Conservation (phyloP, 2,888 invertebrate genomes). For the Bursaphelenchus okinawaensis region DNA sequence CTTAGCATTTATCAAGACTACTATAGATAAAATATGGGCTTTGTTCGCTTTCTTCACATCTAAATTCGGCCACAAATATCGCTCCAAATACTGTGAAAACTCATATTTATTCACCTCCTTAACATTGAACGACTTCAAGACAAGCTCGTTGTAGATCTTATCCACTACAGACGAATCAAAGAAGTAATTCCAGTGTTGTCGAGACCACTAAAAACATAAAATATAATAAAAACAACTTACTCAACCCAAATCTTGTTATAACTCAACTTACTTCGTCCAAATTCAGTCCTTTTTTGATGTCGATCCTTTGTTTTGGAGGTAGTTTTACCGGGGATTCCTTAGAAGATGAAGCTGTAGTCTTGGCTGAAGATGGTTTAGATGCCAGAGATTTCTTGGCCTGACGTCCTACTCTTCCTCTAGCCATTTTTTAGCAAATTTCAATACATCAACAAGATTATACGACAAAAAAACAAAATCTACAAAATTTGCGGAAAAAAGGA, state of each 20-base stretch:
- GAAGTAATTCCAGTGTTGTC: neutral
- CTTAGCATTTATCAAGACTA: constrained; percentile 98
- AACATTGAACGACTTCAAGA: neutral
- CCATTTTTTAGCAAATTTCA: neutral
- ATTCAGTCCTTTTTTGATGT: neutral
- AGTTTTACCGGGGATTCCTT: neutral
- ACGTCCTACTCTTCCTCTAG: neutral
- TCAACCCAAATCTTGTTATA: neutral
- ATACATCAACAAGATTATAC: neutral
- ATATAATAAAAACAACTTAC: neutral
- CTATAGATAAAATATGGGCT: constrained; percentile 83
- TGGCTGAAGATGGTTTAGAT: no score
- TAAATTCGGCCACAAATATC: constrained; percentile 87
- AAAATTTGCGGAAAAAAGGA: neutral
- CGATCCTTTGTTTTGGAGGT: neutral
- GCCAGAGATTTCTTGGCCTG: no score
- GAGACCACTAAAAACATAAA: neutral
- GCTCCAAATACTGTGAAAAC: constrained; percentile 14
- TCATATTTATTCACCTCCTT: neutral
- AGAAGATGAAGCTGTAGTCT: neutral
- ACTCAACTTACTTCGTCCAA: neutral
- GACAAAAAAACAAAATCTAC: neutral
- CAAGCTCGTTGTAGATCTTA: neutral
- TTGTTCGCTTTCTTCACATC: constrained; percentile 63
- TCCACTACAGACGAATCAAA: neutral